phyloP scores from a whole-genome alignment of 2,797 vertebrate genomes.

The Oreortyx pictus region DNA sequence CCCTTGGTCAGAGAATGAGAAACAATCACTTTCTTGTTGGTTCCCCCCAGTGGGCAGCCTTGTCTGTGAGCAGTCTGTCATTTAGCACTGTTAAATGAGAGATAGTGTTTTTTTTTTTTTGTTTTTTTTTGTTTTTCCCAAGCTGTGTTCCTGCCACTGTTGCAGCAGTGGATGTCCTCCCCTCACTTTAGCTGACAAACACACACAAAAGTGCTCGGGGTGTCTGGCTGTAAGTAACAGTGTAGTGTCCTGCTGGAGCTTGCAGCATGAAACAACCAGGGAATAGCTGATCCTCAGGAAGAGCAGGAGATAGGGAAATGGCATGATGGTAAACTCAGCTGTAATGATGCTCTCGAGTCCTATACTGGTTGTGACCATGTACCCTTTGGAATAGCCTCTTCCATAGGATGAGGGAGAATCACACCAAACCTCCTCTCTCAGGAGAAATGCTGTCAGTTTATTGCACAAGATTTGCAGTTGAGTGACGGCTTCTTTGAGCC shows the following conservation, averaged over 20 bases:
- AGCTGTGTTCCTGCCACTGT: constrained; percentile 38
- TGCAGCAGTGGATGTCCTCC: neutral
- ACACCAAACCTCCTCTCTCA: neutral
- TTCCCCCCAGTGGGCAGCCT: constrained; percentile 57
- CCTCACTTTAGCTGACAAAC: constrained; percentile 27
- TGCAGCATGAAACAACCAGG: neutral
- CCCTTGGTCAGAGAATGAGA: constrained; percentile 59
- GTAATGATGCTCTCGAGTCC: neutral
- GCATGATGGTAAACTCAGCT: neutral
- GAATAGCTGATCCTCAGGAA: neutral
- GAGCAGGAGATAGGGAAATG: neutral
- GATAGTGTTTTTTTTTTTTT: constrained; percentile 38
- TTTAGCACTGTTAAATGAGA: constrained; percentile 64
- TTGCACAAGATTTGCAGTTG: neutral
- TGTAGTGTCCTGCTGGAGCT: neutral
- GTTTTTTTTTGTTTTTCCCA: constrained; percentile 7
- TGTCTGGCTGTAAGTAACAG: neutral
- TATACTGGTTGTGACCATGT: rapidly evolving
- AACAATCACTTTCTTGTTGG: constrained; percentile 45
- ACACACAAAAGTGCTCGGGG: neutral
- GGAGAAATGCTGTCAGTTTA: neutral
- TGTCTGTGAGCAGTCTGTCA: constrained; percentile 66
- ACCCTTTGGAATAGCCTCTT: neutral
- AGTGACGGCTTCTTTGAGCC: rapidly evolving
- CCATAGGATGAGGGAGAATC: rapidly evolving